These are phyloP conservation scores for Hipparchia semele DNA, from an alignment of 2,888 invertebrate genomes.

Conservation along the genomic window DNA sequence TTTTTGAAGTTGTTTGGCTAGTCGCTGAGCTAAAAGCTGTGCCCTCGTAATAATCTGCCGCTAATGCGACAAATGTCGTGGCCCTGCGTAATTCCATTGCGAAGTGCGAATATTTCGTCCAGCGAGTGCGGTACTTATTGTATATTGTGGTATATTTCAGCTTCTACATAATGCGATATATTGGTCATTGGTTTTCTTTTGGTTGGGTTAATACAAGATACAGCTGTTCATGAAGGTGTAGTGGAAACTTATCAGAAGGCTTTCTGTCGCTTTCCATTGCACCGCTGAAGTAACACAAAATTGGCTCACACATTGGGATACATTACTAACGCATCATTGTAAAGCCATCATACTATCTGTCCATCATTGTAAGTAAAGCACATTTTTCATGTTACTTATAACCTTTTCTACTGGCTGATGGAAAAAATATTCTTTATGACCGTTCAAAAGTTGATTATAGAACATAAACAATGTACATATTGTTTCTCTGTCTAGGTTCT, in stretches of 20 bases:
- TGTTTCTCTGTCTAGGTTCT: too few species aligned
- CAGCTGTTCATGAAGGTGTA: constrained; percentile 80
- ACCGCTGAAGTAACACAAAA: constrained; percentile 79
- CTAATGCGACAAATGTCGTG: constrained; percentile 48
- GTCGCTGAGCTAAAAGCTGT: neutral
- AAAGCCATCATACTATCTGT: constrained; percentile 76
- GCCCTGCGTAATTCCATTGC: constrained; percentile 31
- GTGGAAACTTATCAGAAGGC: constrained; percentile 80
- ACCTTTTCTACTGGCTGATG: constrained; percentile 48
- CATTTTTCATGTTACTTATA: constrained; percentile 61
- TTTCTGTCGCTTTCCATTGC: constrained; percentile 83
- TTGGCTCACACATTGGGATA: constrained; percentile 81
- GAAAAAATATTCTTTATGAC: constrained; percentile 40
- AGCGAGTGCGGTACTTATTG: constrained; percentile 54
- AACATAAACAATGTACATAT: neutral
- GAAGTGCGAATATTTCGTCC: constrained; percentile 8
- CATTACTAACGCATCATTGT: constrained; percentile 83
- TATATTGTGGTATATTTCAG: constrained; percentile 82
- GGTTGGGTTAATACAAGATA: constrained; percentile 84
- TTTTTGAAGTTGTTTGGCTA: neutral
- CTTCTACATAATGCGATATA: constrained; percentile 80
- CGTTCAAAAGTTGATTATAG: neutral
- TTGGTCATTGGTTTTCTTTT: constrained; percentile 82
- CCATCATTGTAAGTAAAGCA: constrained; percentile 80
- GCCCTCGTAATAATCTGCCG: neutral